Evolutionary conservation across 2,113 vertebrate genomes (phyloP), one percentile per base, ranked within the genome.

Genomic region (Hippocampus abdominalis): DNA sequence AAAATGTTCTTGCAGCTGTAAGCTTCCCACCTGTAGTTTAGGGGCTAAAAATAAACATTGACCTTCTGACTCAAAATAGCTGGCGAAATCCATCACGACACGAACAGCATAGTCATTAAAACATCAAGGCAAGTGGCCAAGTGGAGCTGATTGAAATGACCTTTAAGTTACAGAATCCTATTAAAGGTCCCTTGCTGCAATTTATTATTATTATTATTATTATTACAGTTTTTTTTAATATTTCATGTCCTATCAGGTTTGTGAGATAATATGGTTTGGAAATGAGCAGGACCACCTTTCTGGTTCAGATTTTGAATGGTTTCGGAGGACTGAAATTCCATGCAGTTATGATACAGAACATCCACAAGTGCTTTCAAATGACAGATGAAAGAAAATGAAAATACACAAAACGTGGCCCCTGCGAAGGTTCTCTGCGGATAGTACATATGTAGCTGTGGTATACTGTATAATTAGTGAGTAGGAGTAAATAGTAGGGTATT

Each of bases 331-430:
- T 27, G 74, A 48, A 68, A 27, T 71, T 64, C 80, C 56, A 72
- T 56, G 63, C 76, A 79, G 80, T 78, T 84, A 64, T 86, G 84
- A 88, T 77, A 84, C 81, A 85, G 32, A 13, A 68, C 54, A 54
- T 42, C 68, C 69, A 69, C 63, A 40, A 64, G 66, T 67, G 74
- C 42, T 67, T 27, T 40, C 44, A 59, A 70, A 36, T 44, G 21
- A 74, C n/a, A 51, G 62, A 67, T 46, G 53, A 20, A 72, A 62
- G 48, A 70, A 27, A 60, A 65, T 64, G 53, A 44, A 71, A 76
- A 59, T 68, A 51, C 63, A 32, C 61, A 6, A 2, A 40, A 49
- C 53, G 2, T 2, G 32, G 60, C 10, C 18, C 60, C 20, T 39
- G 60, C 18, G 21, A 39, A 62, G 20, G 21, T 25, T 11, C 36